Evolutionary conservation across 2,888 invertebrate species (phyloP).

Genomic region (Brachyptera risi): DNA sequence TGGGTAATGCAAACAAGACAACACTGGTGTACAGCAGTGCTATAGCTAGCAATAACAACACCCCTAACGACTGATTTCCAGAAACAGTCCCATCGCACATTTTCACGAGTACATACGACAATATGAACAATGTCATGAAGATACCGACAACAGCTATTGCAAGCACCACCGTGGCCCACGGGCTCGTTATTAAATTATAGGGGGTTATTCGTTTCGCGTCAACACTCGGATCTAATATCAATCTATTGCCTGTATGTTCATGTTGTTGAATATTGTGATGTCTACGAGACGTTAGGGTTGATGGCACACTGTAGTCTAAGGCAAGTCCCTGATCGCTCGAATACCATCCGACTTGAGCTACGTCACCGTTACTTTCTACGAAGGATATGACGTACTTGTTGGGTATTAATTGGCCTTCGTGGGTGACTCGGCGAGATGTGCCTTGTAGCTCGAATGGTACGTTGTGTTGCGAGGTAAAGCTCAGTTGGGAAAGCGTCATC

Average conservation of each 20-base stretch:
- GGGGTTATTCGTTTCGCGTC: constrained; percentile 30
- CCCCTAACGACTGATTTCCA: constrained; percentile 40
- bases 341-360: constrained; percentile 40
- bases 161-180: constrained; percentile 41
- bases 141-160: constrained; percentile 40
- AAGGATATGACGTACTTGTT: constrained; percentile 35
- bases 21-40: constrained; percentile 41
- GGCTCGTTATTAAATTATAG: constrained; percentile 37
- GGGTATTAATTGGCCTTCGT: constrained; percentile 36
- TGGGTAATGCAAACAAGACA: constrained; percentile 41
- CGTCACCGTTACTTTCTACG: constrained; percentile 29
- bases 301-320: constrained; percentile 33
- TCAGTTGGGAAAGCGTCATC: constrained; percentile 33
- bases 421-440: constrained; percentile 35
- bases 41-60: constrained; percentile 40
- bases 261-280: not conserved
- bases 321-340: constrained; percentile 40
- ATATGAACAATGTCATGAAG: constrained; percentile 40
- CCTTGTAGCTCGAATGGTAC: constrained; percentile 36
- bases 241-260: too few species aligned
- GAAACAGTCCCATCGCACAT: constrained; percentile 42
- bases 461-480: constrained; percentile 33
- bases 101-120: constrained; percentile 40
- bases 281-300: not conserved
- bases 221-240: too few species aligned